Base-by-base conservation (phyloP, 1,140 invertebrate genomes). In the Globodera ellingtonae region DNA sequence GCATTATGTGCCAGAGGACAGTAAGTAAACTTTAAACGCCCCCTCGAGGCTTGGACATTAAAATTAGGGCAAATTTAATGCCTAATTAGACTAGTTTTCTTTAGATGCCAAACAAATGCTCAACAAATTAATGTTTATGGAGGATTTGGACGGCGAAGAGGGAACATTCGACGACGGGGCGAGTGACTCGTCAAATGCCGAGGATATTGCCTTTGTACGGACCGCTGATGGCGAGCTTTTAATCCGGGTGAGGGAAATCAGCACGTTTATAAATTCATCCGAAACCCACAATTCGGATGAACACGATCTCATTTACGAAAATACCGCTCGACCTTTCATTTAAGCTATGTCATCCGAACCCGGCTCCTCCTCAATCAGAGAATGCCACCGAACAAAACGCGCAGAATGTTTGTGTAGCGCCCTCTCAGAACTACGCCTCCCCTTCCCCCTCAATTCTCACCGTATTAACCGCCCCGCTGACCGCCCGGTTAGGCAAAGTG, bases 91-190 rank as follows among this genome's bases (percentile, higher is more conserved):
- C 13, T 13, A 24, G 13, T 72, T 72, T 18, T 6, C 71, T 6
- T 78, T n/a, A 74, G 71, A 75, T 48, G 78, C 44, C 71, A 47
- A 79, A 15, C 46, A 75, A 79, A 24, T 74, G 48, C 7, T 47
- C 66, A 47, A 79, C 78, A 79, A 75, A 75, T 79, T 79, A 67
- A 47, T 59, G 78, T 15, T 79, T 79, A 21, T 56, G 72, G 50
- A 70, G 6, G 67, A 70, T 4, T 47, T 70, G 24, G 35, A 44
- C 46, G 35, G 9, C 35, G 24, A 70, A 47, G 67, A 70, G 1
- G 15, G 15, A 52, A 13, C 7, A 52, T 18, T 18, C 24, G 67
- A 70, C 24, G 67, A 35, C 9, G 67, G 35, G 67, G 67, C 5
- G 35, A 18, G 5, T 9, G 67, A 47, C 35, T n/a, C 48, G 10